Evolutionary conservation across 2,797 vertebrate species (phyloP).

Genomic region (Tangara arthus): DNA sequence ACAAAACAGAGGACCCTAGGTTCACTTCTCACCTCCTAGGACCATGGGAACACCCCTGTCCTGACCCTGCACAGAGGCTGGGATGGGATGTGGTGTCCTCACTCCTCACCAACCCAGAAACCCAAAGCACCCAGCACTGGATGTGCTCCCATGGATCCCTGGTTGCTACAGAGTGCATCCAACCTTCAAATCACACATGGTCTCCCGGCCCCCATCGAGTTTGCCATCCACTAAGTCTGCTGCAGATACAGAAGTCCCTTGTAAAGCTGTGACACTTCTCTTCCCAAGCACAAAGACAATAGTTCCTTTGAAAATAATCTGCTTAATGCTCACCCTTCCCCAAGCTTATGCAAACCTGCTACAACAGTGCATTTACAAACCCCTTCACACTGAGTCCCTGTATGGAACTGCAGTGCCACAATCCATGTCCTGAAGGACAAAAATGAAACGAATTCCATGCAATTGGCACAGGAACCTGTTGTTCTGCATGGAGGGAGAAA

Average conservation of each 20-base stretch:
- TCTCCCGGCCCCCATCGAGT: neutral
- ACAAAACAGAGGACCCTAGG: neutral
- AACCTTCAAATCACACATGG: neutral
- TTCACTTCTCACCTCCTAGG: neutral
- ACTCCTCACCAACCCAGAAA: neutral
- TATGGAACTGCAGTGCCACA: neutral
- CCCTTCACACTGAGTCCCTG: neutral
- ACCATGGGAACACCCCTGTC: neutral
- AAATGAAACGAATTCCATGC: neutral
- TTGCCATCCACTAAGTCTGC: neutral
- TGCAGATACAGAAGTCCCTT: neutral
- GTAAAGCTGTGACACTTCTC: neutral
- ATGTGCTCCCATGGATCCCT: neutral
- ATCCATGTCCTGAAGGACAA: neutral
- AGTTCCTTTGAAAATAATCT: neutral
- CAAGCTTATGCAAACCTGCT: neutral
- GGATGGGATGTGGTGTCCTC: neutral
- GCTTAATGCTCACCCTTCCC: neutral
- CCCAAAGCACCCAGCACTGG: neutral
- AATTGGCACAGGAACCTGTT: accelerated
- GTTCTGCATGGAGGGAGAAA: neutral
- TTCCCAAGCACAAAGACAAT: neutral
- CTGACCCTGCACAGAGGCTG: accelerated
- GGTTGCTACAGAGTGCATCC: neutral
- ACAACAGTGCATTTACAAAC: neutral